A percentile compares a stretch with the other conserved stretches of the same genome.
Conservation (phyloP, 1,140 invertebrate genomes). For the Drosophila pseudoananassae region DNA sequence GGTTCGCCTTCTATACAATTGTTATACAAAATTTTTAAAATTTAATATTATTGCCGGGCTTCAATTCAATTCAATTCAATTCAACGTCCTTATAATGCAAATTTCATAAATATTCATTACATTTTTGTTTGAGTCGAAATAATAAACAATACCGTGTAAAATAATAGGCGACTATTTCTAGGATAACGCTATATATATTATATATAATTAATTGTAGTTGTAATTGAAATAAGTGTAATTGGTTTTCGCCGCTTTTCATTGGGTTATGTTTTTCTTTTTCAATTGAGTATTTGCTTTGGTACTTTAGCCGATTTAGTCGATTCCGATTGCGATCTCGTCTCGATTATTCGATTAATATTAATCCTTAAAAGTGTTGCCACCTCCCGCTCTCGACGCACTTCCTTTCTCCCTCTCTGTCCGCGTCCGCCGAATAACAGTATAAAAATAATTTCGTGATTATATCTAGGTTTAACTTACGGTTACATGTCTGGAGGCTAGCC, state of each 20-base stretch:
- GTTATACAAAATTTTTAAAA: constrained; percentile 81
- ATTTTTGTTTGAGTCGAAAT: constrained; percentile 23
- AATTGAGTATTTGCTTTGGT: constrained; percentile 84
- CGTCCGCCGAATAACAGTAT: constrained; percentile 65
- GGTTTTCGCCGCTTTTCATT: constrained; percentile 52
- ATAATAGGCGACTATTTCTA: constrained; percentile 63
- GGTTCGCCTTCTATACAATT: constrained; percentile 58
- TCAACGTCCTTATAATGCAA: constrained; percentile 51
- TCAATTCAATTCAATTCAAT: constrained; percentile 69
- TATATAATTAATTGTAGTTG: constrained; percentile 54
- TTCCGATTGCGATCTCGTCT: constrained; percentile 54
- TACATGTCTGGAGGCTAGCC: constrained; percentile 50
- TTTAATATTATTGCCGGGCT: constrained; percentile 78
- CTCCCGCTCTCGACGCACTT: constrained; percentile 13
- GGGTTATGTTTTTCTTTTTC: constrained; percentile 41
- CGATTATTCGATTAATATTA: constrained; percentile 60
- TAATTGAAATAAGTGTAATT: constrained; percentile 75
- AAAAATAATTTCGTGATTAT: constrained; percentile 79
- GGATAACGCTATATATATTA: constrained; percentile 56
- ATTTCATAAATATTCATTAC: constrained; percentile 54
- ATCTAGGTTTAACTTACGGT: constrained; percentile 70
- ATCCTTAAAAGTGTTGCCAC: constrained; percentile 58
- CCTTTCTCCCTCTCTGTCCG: neutral
- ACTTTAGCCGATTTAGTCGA: constrained; percentile 84
- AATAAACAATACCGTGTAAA: constrained; percentile 42